Evolutionary conservation across 2,113 vertebrate species (phyloP), one percentile per base, ranked within the genome.

Genomic region (Camelus bactrianus): DNA sequence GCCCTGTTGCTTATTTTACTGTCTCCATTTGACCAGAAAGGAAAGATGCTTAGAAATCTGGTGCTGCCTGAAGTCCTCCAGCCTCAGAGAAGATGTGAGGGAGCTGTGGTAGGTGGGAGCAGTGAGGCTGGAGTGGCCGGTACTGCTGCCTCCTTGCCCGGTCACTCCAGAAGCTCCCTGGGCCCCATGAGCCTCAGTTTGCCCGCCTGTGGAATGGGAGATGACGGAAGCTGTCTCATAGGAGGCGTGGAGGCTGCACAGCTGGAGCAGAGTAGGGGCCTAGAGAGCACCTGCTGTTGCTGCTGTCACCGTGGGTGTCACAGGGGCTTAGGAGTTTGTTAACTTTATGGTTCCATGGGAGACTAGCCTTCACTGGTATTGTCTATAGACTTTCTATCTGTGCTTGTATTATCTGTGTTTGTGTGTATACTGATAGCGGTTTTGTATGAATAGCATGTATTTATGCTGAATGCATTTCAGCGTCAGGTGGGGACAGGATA

Each of bases 321-420:
- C 2, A 42, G 56, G 56, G 26, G 42, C 79, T 84, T 15, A 50
- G 80, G 20, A n/a, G 30, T 65, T 20, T 65, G 58, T 35, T 13
- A 13, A 38, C 13, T 20, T 26, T 28, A 62, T 15, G 32, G 20
- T 35, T 77, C n/a, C 24, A 2, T 3, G 1, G 32, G 77, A 30
- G 54, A 15, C 32, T 13, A 20, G 65, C 54, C 42, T 30, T 50
- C 5, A 3, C 8, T 20, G 52, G 38, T 28, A 16, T 20, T 46
- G 50, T 26, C 1, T 26, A 38, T 22, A 22, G 32, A 35, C 70
- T 48, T 60, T 32, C 35, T 0, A 1, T 19, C 38, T 72, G 65
- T 28, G 10, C 28, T 58, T 20, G 1, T 2, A 0, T 46, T 1
- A 8, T 15, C 4, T 15, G 5, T 6, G 20, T 38, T 28, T 62